Conservation (phyloP, 2,888 invertebrate species). For the Drosophila barbarae region DNA sequence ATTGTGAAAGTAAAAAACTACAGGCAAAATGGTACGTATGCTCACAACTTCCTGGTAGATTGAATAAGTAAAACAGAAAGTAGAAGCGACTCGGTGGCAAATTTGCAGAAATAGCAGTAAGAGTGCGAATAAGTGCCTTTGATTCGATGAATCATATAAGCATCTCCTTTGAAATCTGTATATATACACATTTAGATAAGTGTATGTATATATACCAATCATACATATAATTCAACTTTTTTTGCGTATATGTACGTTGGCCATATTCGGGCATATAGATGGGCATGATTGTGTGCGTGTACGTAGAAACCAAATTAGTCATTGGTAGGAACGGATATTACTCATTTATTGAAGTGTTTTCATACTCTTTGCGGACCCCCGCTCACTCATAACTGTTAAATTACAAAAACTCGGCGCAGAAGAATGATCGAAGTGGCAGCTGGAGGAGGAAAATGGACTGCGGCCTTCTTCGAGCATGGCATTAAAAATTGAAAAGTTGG, state of each 20-base stretch:
- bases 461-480: conserved; percentile 11
- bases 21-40: conserved; percentile 58
- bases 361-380: conserved; percentile 22
- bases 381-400: conserved; percentile 31
- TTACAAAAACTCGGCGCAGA: conserved; percentile 16
- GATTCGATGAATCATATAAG: conserved; percentile 46
- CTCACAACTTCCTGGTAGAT: background rate
- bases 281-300: conserved; percentile 38
- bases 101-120: conserved; percentile 7
- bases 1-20: conserved; percentile 57
- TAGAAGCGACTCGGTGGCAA: conserved; percentile 1
- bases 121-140: conserved; percentile 35
- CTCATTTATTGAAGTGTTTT: conserved; percentile 41
- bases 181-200: conserved; percentile 39
- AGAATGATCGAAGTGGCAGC: conserved; percentile 29
- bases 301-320: conserved; percentile 43
- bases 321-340: conserved; percentile 44
- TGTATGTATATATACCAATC: conserved; percentile 28
- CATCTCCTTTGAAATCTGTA: conserved; percentile 46
- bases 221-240: conserved; percentile 21
- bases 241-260: conserved; percentile 29
- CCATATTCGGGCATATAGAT: conserved; percentile 42
- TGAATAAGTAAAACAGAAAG: background rate
- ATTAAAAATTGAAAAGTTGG: conserved; percentile 40
- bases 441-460: conserved; percentile 31